Conservation (phyloP, 2,113 vertebrate genomes). For the Struthidea cinerea region DNA sequence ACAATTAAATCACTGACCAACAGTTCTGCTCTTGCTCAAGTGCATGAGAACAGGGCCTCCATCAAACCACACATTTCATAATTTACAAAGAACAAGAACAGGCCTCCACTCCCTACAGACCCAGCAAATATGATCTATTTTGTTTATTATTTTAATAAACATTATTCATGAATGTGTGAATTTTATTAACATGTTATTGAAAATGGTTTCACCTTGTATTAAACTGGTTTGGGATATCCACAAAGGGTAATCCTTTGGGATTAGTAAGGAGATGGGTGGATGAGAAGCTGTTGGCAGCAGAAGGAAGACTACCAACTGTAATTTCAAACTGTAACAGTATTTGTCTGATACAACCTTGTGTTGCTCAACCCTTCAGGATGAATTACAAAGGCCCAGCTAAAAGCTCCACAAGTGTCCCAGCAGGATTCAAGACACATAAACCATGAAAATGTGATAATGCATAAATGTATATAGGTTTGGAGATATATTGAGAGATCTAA, state of each 20-base stretch:
- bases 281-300: not conserved
- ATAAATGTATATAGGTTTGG: not conserved
- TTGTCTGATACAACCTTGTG: not conserved
- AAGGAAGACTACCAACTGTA: not conserved
- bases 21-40: not conserved
- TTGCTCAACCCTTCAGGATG: not conserved
- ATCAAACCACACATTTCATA: not conserved
- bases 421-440: not conserved
- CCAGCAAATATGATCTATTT: not conserved
- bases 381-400: not conserved
- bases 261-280: not conserved
- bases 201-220: not conserved
- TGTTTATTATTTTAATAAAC: not conserved
- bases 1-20: not conserved
- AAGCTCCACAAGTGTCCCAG: not conserved
- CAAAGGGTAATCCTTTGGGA: not conserved
- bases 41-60: not conserved
- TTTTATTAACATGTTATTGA: not conserved
- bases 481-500: not conserved
- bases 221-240: not conserved
- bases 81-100: not conserved
- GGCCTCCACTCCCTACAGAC: not conserved
- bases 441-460: not conserved
- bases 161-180: not conserved
- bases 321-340: not conserved